These are phyloP conservation scores for Glaucidium brasilianum DNA, from an alignment of 2,113 vertebrate genomes.

Conservation along the genomic window DNA sequence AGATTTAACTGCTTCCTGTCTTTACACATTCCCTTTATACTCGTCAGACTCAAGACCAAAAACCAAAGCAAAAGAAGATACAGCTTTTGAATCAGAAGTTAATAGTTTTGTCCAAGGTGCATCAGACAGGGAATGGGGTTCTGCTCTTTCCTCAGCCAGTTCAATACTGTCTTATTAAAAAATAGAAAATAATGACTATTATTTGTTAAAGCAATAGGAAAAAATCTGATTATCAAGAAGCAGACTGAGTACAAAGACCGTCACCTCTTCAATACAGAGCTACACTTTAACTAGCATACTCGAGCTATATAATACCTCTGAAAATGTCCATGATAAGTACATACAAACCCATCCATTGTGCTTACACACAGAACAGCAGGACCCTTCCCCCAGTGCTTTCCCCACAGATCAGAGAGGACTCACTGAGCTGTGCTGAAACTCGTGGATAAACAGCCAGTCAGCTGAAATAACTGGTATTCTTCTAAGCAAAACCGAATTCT, in stretches of 20 bases:
- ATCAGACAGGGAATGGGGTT: neutral
- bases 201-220: neutral
- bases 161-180: neutral
- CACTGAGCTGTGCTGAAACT: neutral
- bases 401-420: neutral
- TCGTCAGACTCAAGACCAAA: neutral
- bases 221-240: neutral
- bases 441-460: neutral
- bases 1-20: neutral
- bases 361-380: neutral
- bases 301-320: fast-evolving
- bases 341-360: neutral
- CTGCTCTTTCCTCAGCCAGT: neutral
- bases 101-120: neutral
- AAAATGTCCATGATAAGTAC: neutral
- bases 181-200: neutral
- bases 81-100: neutral
- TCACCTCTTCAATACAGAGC: neutral
- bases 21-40: neutral
- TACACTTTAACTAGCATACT: neutral
- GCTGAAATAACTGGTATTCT: neutral
- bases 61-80: neutral
- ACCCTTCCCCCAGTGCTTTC: neutral
- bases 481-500: neutral
- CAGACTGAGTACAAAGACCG: neutral